A percentile compares a stretch with the other conserved stretches of the same genome.
phyloP scores from a whole-genome alignment of 2,113 vertebrate species.

The Ornithorhynchus anatinus region DNA sequence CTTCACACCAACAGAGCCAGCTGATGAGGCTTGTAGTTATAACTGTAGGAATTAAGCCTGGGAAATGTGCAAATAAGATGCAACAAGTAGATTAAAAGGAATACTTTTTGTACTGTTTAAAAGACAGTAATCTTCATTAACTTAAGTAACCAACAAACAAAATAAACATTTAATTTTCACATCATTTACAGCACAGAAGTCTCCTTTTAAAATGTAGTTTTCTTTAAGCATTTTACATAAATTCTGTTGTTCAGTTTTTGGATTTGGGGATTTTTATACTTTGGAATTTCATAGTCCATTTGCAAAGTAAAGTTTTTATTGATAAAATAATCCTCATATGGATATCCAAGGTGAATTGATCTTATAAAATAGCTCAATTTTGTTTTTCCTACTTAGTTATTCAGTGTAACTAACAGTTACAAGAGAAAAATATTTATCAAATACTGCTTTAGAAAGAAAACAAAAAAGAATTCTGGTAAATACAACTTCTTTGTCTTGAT shows the following conservation, averaged over 20 bases:
- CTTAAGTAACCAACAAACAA: no score
- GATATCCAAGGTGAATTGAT: conserved; percentile 3
- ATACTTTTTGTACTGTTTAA: not conserved
- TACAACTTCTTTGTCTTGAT: conserved; percentile 47
- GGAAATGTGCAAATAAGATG: conserved; percentile 24
- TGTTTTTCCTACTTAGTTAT: not conserved
- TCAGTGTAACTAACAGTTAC: conserved; percentile 18
- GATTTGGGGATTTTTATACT: no score
- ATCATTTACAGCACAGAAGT: conserved; percentile 8
- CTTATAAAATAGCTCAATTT: conserved; percentile 20
- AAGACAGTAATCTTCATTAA: not conserved
- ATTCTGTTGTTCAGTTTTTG: no score
- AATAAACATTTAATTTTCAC: no score
- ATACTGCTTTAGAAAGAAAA: conserved; percentile 26
- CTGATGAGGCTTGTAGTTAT: conserved; percentile 14
- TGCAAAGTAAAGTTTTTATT: no score
- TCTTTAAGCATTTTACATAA: conserved; percentile 11
- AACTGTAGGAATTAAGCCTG: not conserved
- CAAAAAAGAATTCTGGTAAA: conserved; percentile 20
- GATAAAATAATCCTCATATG: conserved; percentile 4
- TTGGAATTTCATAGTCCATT: no score
- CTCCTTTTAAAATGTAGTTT: not conserved
- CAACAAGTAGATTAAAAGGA: not conserved
- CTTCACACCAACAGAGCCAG: not conserved
- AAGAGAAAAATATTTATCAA: conserved; percentile 30